A percentile compares a stretch with the other conserved stretches of the same genome.
phyloP scores from a whole-genome alignment of 2,113 vertebrate species.

The Nycticebus coucang region DNA sequence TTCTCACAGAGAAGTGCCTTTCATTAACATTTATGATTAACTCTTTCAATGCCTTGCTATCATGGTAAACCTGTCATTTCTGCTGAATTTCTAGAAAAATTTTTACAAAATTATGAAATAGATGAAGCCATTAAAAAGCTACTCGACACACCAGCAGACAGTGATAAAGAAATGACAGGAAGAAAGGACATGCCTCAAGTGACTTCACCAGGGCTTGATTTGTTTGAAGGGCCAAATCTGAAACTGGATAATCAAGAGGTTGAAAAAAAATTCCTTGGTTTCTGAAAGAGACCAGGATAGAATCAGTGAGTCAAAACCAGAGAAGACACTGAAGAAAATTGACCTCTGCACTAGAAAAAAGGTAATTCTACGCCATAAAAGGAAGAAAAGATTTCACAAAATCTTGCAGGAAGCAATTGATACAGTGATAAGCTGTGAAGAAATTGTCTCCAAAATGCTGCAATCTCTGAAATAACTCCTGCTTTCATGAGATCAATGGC shows the following conservation, averaged over 20 bases:
- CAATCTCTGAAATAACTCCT: neutral
- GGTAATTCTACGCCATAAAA: neutral
- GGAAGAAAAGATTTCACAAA: neutral
- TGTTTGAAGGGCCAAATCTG: neutral
- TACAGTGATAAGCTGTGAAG: neutral
- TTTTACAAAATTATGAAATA: neutral
- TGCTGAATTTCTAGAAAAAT: neutral
- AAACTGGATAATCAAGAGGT: neutral
- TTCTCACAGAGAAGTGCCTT: too few relatives aligned
- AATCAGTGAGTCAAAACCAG: neutral
- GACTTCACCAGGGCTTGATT: neutral
- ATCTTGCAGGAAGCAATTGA: neutral
- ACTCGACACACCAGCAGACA: neutral
- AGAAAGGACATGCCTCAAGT: neutral
- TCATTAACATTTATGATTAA: too few relatives aligned
- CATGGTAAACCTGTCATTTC: neutral
- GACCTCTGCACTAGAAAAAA: neutral
- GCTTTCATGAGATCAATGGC: neutral
- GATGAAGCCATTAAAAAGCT: neutral
- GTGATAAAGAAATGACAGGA: neutral
- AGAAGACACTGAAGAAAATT: neutral
- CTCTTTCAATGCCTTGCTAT: too few relatives aligned
- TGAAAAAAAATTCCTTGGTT: neutral
- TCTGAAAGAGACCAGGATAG: neutral
- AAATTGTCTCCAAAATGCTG: neutral